Evolutionary conservation across 2,113 vertebrate species (phyloP).

Genomic region (Martes martes): DNA sequence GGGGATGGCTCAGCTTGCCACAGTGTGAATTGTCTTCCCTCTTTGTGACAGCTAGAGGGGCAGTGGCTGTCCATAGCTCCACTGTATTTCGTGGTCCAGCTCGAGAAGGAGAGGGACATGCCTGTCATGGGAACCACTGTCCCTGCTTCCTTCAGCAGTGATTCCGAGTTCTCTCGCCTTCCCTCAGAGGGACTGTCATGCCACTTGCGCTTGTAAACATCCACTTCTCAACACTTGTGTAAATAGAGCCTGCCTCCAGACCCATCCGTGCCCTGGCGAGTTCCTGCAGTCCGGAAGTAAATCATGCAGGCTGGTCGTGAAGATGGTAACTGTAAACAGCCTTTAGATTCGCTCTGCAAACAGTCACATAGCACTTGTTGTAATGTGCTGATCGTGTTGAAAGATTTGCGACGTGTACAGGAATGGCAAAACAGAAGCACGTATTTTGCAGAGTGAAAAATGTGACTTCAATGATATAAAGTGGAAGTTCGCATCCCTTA

Average conservation of each 20-base stretch:
- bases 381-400: background rate
- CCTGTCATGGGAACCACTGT: background rate
- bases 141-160: background rate
- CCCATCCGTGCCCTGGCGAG: fast-evolving
- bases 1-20: background rate
- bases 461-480: background rate
- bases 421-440: background rate
- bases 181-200: background rate
- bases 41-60: background rate
- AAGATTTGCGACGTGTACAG: background rate
- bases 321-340: background rate
- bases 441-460: background rate
- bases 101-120: background rate
- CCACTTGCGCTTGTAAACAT: background rate
- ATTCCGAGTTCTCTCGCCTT: background rate
- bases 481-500: background rate
- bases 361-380: fast-evolving
- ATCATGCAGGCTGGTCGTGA: fast-evolving
- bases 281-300: background rate
- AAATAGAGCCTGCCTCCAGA: background rate
- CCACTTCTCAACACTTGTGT: background rate
- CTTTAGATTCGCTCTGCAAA: background rate
- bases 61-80: fast-evolving
- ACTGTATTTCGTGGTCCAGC: background rate
- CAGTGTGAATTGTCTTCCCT: background rate